phyloP scores from a whole-genome alignment of 1,140 invertebrate genomes.

The Agraylea sexmaculata region DNA sequence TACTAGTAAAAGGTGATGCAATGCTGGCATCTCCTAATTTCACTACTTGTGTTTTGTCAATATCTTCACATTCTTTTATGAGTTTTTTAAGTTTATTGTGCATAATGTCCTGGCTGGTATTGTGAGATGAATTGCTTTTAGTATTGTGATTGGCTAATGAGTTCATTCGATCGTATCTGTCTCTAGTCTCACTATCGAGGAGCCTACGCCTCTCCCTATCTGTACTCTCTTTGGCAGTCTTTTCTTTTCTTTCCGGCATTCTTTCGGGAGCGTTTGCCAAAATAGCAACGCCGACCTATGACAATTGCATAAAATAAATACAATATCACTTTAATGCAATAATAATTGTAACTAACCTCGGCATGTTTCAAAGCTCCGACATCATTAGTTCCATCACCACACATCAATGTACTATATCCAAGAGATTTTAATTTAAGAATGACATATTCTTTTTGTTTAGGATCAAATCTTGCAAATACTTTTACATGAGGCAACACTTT shows the following conservation, averaged over 20 bases:
- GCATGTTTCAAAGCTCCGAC: slow-evolving; percentile 99
- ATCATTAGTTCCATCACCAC: slow-evolving; percentile 99
- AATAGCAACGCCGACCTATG: slow-evolving; percentile 67
- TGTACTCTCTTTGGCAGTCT: slow-evolving; percentile 35
- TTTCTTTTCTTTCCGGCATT: slow-evolving; percentile 25
- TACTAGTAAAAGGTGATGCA: slow-evolving; percentile 97
- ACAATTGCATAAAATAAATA: slow-evolving; percentile 7
- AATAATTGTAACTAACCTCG: slow-evolving; percentile 61
- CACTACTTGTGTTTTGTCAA: slow-evolving; percentile 78
- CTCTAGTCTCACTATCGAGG: slow-evolving; percentile 14
- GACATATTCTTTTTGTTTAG: slow-evolving; percentile 95
- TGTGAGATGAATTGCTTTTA: slow-evolving; percentile 5
- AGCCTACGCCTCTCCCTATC: slow-evolving; percentile 40
- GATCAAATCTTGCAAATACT: slow-evolving; percentile 88
- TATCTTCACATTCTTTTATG: slow-evolving; percentile 85
- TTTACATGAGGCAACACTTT: slow-evolving; percentile 73
- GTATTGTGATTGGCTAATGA: slow-evolving; percentile 7
- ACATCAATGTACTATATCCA: slow-evolving; percentile 93
- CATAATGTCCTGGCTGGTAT: slow-evolving; percentile 33
- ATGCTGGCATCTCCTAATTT: slow-evolving; percentile 97
- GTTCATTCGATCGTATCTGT: slow-evolving; percentile 7
- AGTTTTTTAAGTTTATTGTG: slow-evolving; percentile 52
- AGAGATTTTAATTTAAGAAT: slow-evolving; percentile 79
- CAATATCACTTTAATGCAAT: not conserved
- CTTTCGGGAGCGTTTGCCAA: slow-evolving; percentile 75